A percentile compares a stretch with the other conserved stretches of the same genome.
Conservation (phyloP, 2,797 vertebrate species). For the Ptychadena robeensis region DNA sequence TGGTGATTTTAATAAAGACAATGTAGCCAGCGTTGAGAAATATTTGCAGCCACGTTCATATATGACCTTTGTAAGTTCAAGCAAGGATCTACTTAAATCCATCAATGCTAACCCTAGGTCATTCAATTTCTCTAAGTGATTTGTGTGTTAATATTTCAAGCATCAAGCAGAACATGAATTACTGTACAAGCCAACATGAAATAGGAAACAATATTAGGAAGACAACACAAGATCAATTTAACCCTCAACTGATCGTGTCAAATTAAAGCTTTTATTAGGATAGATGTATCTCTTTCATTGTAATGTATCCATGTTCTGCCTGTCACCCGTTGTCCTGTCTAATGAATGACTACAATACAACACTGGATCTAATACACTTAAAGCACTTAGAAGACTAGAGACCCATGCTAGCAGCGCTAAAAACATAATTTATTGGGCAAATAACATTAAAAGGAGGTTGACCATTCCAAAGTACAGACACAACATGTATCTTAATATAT, state of each 20-base stretch:
- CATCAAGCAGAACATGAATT: slow-evolving; percentile 32
- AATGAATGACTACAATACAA: neutral
- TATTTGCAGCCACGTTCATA: slow-evolving; percentile 17
- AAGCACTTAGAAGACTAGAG: neutral
- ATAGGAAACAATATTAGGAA: slow-evolving; percentile 29
- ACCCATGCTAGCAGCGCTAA: neutral
- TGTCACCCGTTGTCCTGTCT: slow-evolving; percentile 2
- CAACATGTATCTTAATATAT: neutral
- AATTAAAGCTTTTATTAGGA: slow-evolving; percentile 40
- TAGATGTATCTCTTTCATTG: slow-evolving; percentile 14
- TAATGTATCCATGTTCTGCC: neutral
- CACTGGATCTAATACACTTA: neutral
- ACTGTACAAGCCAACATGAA: slow-evolving; percentile 38
- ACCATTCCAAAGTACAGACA: neutral
- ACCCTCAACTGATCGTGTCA: neutral
- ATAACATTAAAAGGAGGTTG: neutral
- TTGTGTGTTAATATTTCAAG: slow-evolving; percentile 47
- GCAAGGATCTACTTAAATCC: slow-evolving; percentile 33
- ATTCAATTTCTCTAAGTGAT: slow-evolving; percentile 51
- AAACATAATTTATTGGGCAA: neutral
- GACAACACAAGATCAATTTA: slow-evolving; percentile 26
- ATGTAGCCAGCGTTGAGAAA: slow-evolving; percentile 11
- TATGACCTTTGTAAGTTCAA: slow-evolving; percentile 19
- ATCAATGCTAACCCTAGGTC: slow-evolving; percentile 47
- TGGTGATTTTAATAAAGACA: slow-evolving; percentile 27